Conservation (phyloP, 1,140 invertebrate genomes). For the Drosophila cardini region DNA sequence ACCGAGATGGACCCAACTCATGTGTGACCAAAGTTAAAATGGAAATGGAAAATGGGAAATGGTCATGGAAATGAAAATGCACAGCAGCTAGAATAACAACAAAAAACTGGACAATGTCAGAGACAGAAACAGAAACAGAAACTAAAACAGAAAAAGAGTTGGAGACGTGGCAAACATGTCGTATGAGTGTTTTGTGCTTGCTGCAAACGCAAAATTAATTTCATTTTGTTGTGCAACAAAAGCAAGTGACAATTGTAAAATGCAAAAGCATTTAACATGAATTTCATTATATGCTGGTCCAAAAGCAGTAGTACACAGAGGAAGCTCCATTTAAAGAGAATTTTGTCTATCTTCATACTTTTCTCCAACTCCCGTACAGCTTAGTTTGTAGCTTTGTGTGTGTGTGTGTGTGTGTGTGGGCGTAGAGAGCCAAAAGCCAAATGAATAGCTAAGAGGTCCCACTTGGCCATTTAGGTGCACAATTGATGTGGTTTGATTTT, state of each 20-base stretch:
- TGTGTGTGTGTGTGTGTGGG: slow-evolving; percentile 9
- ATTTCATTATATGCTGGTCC: slow-evolving; percentile 62
- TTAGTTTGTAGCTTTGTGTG: neutral
- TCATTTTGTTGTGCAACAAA: slow-evolving; percentile 64
- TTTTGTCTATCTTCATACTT: slow-evolving; percentile 3
- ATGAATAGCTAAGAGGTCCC: slow-evolving; percentile 82
- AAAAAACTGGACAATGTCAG: slow-evolving; percentile 72
- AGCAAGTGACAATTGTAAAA: slow-evolving; percentile 75
- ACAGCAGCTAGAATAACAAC: slow-evolving; percentile 33
- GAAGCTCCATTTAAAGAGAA: slow-evolving; percentile 53
- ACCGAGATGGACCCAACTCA: slow-evolving; percentile 74
- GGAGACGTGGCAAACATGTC: slow-evolving; percentile 53
- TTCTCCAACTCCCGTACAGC: too few species aligned
- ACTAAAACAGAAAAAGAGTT: neutral
- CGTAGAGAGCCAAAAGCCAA: slow-evolving; percentile 46
- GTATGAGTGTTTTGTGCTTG: slow-evolving; percentile 68
- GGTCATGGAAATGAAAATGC: slow-evolving; percentile 27
- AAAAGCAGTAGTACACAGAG: neutral
- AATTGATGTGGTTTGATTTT: slow-evolving; percentile 83
- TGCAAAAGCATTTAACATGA: slow-evolving; percentile 75
- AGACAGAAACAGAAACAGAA: slow-evolving; percentile 34
- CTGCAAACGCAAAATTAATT: slow-evolving; percentile 79
- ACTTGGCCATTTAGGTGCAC: slow-evolving; percentile 80
- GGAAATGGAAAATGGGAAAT: slow-evolving; percentile 58
- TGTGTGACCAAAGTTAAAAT: slow-evolving; percentile 81